Conservation (phyloP, 2,797 vertebrate genomes). For the Zenarchopterus dispar region DNA sequence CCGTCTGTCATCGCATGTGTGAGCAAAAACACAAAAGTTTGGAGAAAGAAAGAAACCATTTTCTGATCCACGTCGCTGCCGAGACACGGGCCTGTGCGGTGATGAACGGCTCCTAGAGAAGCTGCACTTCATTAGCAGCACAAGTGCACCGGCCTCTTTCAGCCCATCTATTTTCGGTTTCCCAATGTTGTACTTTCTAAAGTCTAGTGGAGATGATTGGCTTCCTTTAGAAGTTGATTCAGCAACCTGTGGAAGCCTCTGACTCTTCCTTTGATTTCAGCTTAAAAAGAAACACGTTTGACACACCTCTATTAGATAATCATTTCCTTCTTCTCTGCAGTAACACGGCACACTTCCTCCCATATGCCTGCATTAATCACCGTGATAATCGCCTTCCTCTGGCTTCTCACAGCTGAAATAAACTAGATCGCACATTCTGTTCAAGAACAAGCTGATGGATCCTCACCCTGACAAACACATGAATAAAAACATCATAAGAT, state of each 20-base stretch:
- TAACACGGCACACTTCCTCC: slow-evolving; percentile 57
- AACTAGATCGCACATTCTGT: slow-evolving; percentile 46
- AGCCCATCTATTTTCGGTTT: slow-evolving; percentile 51
- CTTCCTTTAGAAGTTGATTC: slow-evolving; percentile 54
- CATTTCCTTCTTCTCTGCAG: slow-evolving; percentile 52
- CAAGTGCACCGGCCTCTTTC: slow-evolving; percentile 31
- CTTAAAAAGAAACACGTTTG: slow-evolving; percentile 63
- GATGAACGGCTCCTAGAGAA: slow-evolving; percentile 47
- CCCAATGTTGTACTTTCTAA: slow-evolving; percentile 57
- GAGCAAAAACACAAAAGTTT: slow-evolving; percentile 25
- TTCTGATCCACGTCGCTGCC: slow-evolving; percentile 27
- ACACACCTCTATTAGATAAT: slow-evolving; percentile 71
- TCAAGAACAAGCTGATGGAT: slow-evolving; percentile 53
- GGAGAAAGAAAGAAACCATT: slow-evolving; percentile 12
- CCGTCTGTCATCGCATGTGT: background rate
- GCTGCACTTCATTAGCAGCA: slow-evolving; percentile 58
- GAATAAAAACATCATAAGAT: slow-evolving; percentile 55
- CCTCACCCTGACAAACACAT: slow-evolving; percentile 30
- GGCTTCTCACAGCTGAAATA: slow-evolving; percentile 55
- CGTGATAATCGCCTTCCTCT: slow-evolving; percentile 69
- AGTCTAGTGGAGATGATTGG: slow-evolving; percentile 59
- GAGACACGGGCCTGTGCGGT: slow-evolving; percentile 38
- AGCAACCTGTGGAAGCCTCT: slow-evolving; percentile 49
- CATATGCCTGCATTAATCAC: slow-evolving; percentile 72
- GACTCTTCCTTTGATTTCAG: slow-evolving; percentile 60